Evolutionary conservation across 2,113 vertebrate species (phyloP).

Genomic region (Origma solitaria): DNA sequence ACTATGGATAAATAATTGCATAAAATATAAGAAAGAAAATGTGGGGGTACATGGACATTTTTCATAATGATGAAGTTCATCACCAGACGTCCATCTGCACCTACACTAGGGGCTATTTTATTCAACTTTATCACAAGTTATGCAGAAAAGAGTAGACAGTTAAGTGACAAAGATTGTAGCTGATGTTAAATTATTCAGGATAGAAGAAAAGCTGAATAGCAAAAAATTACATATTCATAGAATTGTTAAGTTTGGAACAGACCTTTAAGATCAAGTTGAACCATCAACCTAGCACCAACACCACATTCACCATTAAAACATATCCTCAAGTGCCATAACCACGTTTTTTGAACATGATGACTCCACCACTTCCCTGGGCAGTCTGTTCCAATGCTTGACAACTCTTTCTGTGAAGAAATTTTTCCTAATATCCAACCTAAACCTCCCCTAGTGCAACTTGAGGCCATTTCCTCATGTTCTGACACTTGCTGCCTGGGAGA

Average conservation of each 20-base stretch:
- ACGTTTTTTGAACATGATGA: not conserved
- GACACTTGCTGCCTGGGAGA: not conserved
- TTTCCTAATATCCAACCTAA: not conserved
- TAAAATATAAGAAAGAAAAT: not conserved
- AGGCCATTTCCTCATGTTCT: not conserved
- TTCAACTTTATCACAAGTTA: not conserved
- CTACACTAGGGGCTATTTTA: not conserved
- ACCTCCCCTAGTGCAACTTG: not conserved
- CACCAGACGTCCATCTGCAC: not conserved
- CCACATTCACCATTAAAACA: not conserved
- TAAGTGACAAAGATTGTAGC: not conserved
- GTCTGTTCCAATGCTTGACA: not conserved
- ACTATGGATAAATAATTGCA: not conserved
- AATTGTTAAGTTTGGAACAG: not conserved
- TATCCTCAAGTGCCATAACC: not conserved
- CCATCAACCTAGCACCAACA: not conserved
- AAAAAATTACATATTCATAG: not conserved
- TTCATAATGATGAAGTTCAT: not conserved
- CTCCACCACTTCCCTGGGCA: not conserved
- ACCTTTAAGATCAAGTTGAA: not conserved
- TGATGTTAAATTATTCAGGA: not conserved
- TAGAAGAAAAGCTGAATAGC: not conserved
- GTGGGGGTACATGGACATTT: not conserved
- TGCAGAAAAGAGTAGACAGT: not conserved
- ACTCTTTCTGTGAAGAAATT: not conserved